Base-by-base conservation (phyloP, 1,140 invertebrate genomes). In the Archegozetes longisetosus region DNA sequence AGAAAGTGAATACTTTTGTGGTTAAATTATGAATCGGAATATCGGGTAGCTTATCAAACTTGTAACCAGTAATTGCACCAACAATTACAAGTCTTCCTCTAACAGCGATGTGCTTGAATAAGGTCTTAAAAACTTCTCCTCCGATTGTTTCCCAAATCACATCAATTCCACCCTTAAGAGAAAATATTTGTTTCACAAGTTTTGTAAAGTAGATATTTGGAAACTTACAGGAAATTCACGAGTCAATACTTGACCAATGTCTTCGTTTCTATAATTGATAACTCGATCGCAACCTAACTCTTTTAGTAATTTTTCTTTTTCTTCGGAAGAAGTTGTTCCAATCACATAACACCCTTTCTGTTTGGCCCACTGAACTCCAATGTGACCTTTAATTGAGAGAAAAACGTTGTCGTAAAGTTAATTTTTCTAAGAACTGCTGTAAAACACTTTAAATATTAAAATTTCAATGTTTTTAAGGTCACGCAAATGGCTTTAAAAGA, bases 361-460 rank as follows among this genome's bases (percentile, higher is more conserved):
- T 56, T 73, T 73, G 13, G 72, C 72, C 68, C 67, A 70, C 56
- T 74, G 73, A 40, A 64, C 73, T 57, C 72, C 73, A 63, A 74
- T 69, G 61, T 71, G 69, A 9, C 50, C n/a, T n/a, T n/a, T n/a
- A n/a, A n/a, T n/a, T n/a, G n/a, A n/a, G n/a, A n/a, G n/a, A n/a
- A n/a, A n/a, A n/a, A n/a, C n/a, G n/a, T n/a, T n/a, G n/a, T n/a
- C n/a, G n/a, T n/a, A n/a, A n/a, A n/a, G n/a, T n/a, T n/a, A n/a
- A n/a, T n/a, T n/a, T n/a, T n/a, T n/a, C n/a, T n/a, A n/a, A n/a
- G n/a, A n/a, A n/a, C n/a, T n/a, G n/a, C n/a, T n/a, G n/a, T n/a
- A n/a, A n/a, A n/a, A n/a, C n/a, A n/a, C n/a, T n/a, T n/a, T n/a
- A n/a, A n/a, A n/a, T n/a, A n/a, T n/a, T n/a, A n/a, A n/a, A n/a